These are phyloP conservation scores for Alectura lathami DNA, from an alignment of 2,113 vertebrate genomes.

Conservation along the genomic window DNA sequence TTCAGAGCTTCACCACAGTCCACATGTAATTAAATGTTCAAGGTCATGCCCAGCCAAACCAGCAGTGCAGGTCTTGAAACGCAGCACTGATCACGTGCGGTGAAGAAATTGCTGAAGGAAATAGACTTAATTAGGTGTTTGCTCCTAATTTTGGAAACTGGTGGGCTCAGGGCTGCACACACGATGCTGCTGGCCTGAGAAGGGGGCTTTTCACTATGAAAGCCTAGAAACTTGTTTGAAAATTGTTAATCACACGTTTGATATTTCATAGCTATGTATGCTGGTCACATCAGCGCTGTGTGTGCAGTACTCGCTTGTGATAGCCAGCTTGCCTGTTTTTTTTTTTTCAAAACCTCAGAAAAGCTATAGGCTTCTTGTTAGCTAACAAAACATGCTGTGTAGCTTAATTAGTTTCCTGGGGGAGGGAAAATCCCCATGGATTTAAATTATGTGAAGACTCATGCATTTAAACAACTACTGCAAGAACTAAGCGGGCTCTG, in stretches of 20 bases:
- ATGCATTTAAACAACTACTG: neutral
- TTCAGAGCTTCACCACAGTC: neutral
- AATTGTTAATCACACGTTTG: neutral
- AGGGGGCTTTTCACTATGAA: neutral
- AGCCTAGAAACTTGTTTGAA: neutral
- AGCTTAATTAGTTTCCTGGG: constrained; percentile 21
- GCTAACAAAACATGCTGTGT: constrained; percentile 12
- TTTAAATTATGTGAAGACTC: neutral
- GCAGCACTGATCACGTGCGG: fast-evolving
- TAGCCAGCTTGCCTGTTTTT: neutral
- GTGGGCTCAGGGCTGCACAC: fast-evolving
- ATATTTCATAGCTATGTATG: neutral
- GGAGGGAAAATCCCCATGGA: neutral
- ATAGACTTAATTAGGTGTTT: neutral
- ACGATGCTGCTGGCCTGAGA: neutral
- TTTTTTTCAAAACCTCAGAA: neutral
- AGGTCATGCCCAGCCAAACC: neutral
- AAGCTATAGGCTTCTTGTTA: neutral
- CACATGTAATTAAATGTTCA: neutral
- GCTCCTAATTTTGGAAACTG: neutral
- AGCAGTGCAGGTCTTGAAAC: neutral
- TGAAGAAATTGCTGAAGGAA: neutral
- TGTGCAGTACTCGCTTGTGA: fast-evolving
- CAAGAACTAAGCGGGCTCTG: neutral
- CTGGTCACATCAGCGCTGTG: neutral